These are phyloP conservation scores for Nephrotoma flavescens DNA, from an alignment of 2,888 invertebrate genomes.

Conservation along the genomic window DNA sequence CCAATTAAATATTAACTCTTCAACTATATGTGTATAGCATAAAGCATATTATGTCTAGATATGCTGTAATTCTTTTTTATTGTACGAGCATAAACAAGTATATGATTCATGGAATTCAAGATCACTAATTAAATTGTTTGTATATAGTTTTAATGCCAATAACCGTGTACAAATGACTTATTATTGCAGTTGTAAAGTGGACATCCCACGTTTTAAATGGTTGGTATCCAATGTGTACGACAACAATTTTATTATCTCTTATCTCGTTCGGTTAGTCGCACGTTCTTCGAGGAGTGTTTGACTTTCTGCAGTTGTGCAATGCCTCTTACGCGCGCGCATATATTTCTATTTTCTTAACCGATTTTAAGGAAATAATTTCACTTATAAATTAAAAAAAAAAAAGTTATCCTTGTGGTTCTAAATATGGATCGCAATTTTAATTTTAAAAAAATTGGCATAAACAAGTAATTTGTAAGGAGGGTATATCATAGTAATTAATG, in stretches of 20 bases:
- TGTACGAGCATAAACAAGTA: neutral
- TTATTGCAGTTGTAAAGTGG: neutral
- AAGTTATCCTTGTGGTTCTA: neutral
- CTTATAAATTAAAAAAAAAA: neutral
- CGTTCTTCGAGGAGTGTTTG: neutral
- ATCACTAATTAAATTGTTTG: neutral
- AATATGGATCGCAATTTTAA: neutral
- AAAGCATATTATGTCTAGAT: neutral
- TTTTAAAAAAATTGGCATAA: neutral
- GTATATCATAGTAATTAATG: neutral
- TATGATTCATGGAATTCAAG: neutral
- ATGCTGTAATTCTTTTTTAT: neutral
- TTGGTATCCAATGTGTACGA: neutral
- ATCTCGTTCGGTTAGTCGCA: too few species aligned
- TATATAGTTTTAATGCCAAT: neutral
- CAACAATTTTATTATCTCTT: too few species aligned
- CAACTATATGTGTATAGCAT: neutral
- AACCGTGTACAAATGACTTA: neutral
- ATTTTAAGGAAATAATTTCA: neutral
- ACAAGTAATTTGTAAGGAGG: neutral
- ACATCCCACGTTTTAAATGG: neutral
- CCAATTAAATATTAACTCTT: neutral
- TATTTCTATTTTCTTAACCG: neutral
- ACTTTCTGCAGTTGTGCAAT: neutral
- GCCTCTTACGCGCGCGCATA: neutral